phyloP scores from a whole-genome alignment of 2,797 vertebrate species.

The Poeciliopsis infans region DNA sequence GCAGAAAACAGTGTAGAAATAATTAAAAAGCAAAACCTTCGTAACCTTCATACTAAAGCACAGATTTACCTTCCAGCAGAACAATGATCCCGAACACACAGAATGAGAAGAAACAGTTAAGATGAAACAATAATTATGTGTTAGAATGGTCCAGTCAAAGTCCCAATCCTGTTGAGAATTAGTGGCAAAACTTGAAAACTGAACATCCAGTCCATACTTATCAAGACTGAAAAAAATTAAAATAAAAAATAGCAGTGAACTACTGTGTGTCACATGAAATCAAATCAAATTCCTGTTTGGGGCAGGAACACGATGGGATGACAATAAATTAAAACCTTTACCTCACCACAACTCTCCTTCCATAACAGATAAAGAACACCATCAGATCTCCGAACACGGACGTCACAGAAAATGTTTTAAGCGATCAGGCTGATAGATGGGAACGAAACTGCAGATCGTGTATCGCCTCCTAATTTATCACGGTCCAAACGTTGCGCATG shows the following conservation, averaged over 20 bases:
- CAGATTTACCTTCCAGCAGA: not conserved
- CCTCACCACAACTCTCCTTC: not conserved
- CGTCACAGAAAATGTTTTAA: not conserved
- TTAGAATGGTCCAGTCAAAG: not conserved
- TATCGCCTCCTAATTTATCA: conserved; percentile 26
- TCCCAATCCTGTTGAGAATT: not conserved
- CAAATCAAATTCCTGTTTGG: not conserved
- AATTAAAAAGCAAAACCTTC: not conserved
- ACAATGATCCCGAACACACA: not conserved
- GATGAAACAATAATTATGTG: not conserved
- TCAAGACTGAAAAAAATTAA: not conserved
- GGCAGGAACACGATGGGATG: not conserved
- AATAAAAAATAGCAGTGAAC: not conserved
- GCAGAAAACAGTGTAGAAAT: not conserved
- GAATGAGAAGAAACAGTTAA: not conserved
- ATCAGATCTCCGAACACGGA: not conserved
- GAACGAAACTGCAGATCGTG: not conserved
- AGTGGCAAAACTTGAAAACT: not conserved
- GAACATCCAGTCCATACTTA: not conserved
- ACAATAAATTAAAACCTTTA: not conserved
- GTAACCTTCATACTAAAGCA: not conserved
- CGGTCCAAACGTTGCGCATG: not conserved
- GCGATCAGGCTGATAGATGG: not conserved
- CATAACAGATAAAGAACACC: not conserved
- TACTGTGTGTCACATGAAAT: not conserved